phyloP scores from a whole-genome alignment of 2,113 vertebrate species.

The Turnix velox region DNA sequence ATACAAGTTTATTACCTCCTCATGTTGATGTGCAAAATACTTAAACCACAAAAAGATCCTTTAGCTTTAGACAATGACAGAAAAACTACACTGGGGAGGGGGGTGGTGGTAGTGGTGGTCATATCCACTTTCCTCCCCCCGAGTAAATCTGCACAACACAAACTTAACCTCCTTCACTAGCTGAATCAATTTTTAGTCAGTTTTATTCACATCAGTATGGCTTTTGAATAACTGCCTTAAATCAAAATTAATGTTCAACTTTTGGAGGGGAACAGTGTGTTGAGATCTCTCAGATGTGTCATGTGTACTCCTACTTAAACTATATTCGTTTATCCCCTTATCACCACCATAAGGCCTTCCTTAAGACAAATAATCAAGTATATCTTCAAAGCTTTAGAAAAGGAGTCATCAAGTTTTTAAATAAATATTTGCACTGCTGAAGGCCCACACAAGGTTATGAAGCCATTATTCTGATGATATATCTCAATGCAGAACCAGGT shows the following conservation, averaged over 20 bases:
- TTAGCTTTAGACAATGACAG: not conserved
- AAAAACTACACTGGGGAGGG: fast-evolving
- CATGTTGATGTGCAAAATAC: not conserved
- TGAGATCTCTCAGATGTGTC: not conserved
- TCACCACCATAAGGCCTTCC: not conserved
- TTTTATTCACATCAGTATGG: not conserved
- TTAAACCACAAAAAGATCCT: not conserved
- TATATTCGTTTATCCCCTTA: not conserved
- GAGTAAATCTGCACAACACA: not conserved
- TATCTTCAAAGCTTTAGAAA: not conserved
- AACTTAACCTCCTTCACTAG: not conserved
- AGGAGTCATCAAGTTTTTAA: not conserved
- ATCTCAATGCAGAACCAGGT: not conserved
- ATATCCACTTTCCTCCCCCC: not conserved
- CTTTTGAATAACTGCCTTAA: not conserved
- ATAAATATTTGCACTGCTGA: not conserved
- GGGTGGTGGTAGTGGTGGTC: not conserved
- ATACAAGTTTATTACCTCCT: not conserved
- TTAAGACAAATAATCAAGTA: not conserved
- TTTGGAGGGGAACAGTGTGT: not conserved
- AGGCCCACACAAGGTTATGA: not conserved
- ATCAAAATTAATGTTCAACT: not conserved
- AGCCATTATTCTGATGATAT: not conserved
- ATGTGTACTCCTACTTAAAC: not conserved
- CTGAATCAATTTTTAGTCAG: not conserved